Evolutionary conservation across 2,888 invertebrate genomes (phyloP), one percentile per base, ranked within the genome.

Genomic region (Morpho helenor): DNA sequence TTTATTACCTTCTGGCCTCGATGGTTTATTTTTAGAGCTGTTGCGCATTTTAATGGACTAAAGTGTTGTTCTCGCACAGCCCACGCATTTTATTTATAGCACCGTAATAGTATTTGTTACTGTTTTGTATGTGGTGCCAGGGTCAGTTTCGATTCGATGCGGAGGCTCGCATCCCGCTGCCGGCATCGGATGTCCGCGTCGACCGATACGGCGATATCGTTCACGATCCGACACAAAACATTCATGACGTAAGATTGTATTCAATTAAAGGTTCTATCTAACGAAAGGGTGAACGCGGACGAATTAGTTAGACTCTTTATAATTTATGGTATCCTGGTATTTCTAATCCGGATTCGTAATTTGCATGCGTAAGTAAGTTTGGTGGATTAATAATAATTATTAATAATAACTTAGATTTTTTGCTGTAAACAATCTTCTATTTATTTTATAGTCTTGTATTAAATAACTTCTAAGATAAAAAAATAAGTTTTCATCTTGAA

Each of bases 131-230:
- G 62, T 80, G 80, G 80, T 80, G 77, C 69, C 94, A 96, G 95
- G 96, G 96, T 91, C 96, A 96, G 90, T 97, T 96, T 91, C 94
- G 96, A 78, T 97, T 96, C 92, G 96, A 96, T 87, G 94, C 95
- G 82, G 97, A 97, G 91, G 95, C 94, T 82, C 93, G 93, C 79
- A 91, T 93, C 73, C 94, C 93, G 80, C 92, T 96, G 76, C 95
- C 95, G 64, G 94, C 95, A 74, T 92, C 93, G 74, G 95, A 95
- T 79, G 93, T 94, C 80, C 93, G 94, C 87, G 93, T 94, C 85
- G 91, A 91, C 75, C 78, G 82, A 65, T 91, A 74, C 71, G 91
- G 91, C 7, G 91, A 91, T 65, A 83, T 91, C 71, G 71, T 89
- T 64, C 85, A 88, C 71, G 91, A 91, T 66, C 89, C 91, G 51